Evolutionary conservation across 2,888 invertebrate genomes (phyloP).

Genomic region (Latheticus oryzae): DNA sequence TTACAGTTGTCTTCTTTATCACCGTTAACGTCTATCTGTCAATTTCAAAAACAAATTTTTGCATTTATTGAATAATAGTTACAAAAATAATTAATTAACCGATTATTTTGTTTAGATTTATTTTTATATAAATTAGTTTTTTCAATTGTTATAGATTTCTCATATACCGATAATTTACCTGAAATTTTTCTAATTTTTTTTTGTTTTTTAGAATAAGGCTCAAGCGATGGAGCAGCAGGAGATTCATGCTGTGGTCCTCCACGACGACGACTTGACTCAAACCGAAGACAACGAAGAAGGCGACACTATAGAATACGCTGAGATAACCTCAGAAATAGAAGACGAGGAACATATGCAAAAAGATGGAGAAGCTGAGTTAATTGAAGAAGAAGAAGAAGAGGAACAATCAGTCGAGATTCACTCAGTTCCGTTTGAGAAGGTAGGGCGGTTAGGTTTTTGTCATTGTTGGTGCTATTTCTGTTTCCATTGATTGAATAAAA

Average conservation of each 20-base stretch:
- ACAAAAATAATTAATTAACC: no score
- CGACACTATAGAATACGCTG: conserved; percentile 44
- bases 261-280: conserved; percentile 37
- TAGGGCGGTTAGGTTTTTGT: conserved; percentile 44
- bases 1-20: no score
- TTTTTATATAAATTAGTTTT: no score
- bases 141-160: no score
- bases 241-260: conserved; percentile 37
- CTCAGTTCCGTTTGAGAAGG: conserved; percentile 52
- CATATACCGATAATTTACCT: no score
- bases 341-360: conserved; percentile 42
- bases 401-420: conserved; percentile 47
- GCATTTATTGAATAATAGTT: no score
- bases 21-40: no score
- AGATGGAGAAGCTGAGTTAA: conserved; percentile 50
- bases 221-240: conserved; percentile 40
- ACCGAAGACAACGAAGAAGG: conserved; percentile 45
- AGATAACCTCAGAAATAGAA: conserved; percentile 45
- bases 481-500: conserved; percentile 14
- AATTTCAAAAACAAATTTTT: no score
- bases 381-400: conserved; percentile 56
- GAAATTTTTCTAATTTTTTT: no score
- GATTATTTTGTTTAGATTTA: no score
- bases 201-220: conserved; percentile 36
- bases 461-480: conserved; percentile 40